phyloP scores from a whole-genome alignment of 2,113 vertebrate genomes.

The Syngnathus typhle region DNA sequence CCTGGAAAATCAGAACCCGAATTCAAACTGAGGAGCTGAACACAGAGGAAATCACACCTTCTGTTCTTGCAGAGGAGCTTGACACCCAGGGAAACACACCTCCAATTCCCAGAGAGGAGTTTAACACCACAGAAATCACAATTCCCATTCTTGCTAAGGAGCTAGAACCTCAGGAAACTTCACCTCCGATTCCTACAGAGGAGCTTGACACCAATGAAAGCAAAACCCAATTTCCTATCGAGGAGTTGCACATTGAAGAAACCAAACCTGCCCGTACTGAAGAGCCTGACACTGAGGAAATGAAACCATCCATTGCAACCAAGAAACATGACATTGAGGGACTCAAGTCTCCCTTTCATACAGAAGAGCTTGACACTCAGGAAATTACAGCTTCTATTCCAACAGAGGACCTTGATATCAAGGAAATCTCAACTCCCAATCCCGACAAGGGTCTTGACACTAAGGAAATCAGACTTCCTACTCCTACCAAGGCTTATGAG shows the following conservation, averaged over 20 bases:
- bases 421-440: not conserved
- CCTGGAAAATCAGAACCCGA: not conserved
- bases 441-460: not conserved
- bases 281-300: not conserved
- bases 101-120: not conserved
- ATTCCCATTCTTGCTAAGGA: slow-evolving; percentile 27
- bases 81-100: not conserved
- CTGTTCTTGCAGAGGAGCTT: not conserved
- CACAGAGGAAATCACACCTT: not conserved
- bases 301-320: not conserved
- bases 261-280: not conserved
- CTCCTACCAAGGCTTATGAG: not conserved
- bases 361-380: not conserved
- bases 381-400: not conserved
- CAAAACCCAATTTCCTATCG: not conserved
- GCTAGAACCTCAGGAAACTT: slow-evolving; percentile 35
- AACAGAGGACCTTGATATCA: not conserved
- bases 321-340: not conserved
- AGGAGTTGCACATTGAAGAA: not conserved
- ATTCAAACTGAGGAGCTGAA: not conserved
- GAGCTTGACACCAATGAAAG: too few species aligned
- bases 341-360: not conserved
- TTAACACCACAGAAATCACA: not conserved
- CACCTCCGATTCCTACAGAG: slow-evolving; percentile 18
- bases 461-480: not conserved